These are phyloP conservation scores for Nematopogon swammerdamellus DNA, from an alignment of 2,888 invertebrate genomes.

Conservation along the genomic window DNA sequence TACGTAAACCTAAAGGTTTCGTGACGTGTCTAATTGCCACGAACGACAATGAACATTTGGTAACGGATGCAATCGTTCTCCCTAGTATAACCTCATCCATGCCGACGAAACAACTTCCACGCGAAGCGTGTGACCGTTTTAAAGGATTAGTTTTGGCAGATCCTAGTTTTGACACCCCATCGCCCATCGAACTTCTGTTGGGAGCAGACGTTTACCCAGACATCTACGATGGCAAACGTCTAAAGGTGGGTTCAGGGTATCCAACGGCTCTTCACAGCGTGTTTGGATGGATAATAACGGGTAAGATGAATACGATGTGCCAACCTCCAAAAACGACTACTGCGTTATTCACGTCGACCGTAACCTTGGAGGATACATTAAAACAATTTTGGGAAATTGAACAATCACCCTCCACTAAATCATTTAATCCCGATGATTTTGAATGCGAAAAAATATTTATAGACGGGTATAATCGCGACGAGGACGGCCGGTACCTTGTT, in stretches of 20 bases:
- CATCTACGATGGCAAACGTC: not conserved
- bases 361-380: not conserved
- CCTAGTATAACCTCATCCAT: not conserved
- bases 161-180: not conserved
- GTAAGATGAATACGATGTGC: not conserved
- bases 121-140: not conserved
- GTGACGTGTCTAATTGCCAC: not conserved
- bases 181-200: not conserved
- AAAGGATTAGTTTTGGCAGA: not conserved
- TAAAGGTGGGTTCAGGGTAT: not conserved
- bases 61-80: not conserved
- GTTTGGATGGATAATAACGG: not conserved
- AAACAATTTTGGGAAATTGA: not conserved
- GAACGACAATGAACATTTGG: not conserved
- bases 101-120: not conserved
- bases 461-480: not conserved
- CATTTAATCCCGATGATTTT: not conserved
- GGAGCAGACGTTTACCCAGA: not conserved
- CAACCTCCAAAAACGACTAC: not conserved
- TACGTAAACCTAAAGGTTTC: not conserved
- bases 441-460: not conserved
- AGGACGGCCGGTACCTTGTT: not conserved
- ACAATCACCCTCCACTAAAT: not conserved
- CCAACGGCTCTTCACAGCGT: not conserved
- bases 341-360: not conserved